Evolutionary conservation across 2,888 invertebrate species (phyloP).

Genomic region (Lasioglossum morio): DNA sequence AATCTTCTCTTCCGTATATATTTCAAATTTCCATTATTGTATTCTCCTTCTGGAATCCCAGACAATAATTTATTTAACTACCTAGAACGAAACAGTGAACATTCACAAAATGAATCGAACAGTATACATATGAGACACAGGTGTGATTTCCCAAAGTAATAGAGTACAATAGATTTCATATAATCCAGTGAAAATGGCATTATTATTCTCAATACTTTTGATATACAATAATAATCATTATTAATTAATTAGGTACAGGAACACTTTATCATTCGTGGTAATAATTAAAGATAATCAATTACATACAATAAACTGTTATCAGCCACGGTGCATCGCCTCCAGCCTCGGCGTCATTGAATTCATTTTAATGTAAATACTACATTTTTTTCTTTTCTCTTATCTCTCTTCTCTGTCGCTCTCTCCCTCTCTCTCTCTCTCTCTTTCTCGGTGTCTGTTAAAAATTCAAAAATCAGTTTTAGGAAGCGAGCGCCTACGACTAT

Average conservation of each 20-base stretch:
- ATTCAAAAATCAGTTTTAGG: constrained; percentile 60
- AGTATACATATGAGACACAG: constrained; percentile 26
- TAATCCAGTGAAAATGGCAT: constrained; percentile 83
- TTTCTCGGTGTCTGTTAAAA: constrained; percentile 38
- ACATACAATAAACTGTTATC: constrained; percentile 73
- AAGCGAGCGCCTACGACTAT: constrained; percentile 68
- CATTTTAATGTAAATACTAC: constrained; percentile 56
- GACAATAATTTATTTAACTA: constrained; percentile 23
- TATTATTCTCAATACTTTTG: constrained; percentile 83
- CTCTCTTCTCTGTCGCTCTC: not conserved
- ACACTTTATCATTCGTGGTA: constrained; percentile 83
- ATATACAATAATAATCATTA: constrained; percentile 81
- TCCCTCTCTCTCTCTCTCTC: not conserved
- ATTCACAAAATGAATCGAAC: constrained; percentile 23
- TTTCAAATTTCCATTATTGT: constrained; percentile 16
- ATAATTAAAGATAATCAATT: constrained; percentile 79
- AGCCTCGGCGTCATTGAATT: constrained; percentile 45
- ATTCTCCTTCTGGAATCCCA: not conserved
- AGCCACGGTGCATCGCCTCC: constrained; percentile 67
- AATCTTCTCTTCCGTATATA: constrained; percentile 15
- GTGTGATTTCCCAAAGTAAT: constrained; percentile 47
- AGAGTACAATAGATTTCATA: constrained; percentile 52
- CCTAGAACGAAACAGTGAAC: constrained; percentile 15
- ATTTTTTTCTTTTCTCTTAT: constrained; percentile 23
- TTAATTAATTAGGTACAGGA: constrained; percentile 84